Conservation (phyloP, 2,888 invertebrate genomes). For the Clunio marinus region DNA sequence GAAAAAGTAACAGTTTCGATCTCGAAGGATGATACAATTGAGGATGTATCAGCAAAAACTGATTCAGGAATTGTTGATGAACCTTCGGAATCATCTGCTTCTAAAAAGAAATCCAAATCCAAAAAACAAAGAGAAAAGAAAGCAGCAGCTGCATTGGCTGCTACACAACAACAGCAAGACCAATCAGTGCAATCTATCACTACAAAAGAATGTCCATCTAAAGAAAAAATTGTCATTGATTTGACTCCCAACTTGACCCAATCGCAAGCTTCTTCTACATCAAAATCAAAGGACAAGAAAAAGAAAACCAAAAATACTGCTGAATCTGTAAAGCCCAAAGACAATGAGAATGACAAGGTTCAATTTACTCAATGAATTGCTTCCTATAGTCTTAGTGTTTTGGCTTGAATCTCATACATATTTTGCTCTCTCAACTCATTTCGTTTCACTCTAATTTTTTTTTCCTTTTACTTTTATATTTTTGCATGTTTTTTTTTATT, state of each 20-base stretch:
- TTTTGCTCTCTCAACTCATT: not conserved
- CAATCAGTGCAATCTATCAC: not conserved
- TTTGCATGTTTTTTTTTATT: not conserved
- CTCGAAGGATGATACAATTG: slow-evolving; percentile 23
- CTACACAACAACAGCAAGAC: slow-evolving; percentile 13
- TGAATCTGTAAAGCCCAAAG: not conserved
- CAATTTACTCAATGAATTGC: not conserved
- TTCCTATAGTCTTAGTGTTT: slow-evolving; percentile 2
- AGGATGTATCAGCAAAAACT: not conserved
- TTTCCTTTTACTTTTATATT: not conserved
- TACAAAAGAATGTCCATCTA: slow-evolving; percentile 12
- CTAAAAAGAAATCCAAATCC: slow-evolving; percentile 17
- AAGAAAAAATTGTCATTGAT: slow-evolving; percentile 9
- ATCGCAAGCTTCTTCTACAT: slow-evolving; percentile 24
- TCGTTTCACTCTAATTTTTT: not conserved
- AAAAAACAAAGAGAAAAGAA: slow-evolving; percentile 27
- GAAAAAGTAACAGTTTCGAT: slow-evolving; percentile 41
- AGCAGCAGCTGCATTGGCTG: slow-evolving; percentile 5
- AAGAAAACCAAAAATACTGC: slow-evolving; percentile 12
- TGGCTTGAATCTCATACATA: not conserved
- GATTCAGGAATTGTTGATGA: slow-evolving; percentile 29
- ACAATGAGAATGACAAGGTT: slow-evolving; percentile 22
- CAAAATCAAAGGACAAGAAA: slow-evolving; percentile 33
- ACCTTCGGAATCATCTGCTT: not conserved
- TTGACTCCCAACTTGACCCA: no score